Evolutionary conservation across 2,113 vertebrate species (phyloP), one percentile per base, ranked within the genome.

Genomic region (Excalfactoria chinensis): DNA sequence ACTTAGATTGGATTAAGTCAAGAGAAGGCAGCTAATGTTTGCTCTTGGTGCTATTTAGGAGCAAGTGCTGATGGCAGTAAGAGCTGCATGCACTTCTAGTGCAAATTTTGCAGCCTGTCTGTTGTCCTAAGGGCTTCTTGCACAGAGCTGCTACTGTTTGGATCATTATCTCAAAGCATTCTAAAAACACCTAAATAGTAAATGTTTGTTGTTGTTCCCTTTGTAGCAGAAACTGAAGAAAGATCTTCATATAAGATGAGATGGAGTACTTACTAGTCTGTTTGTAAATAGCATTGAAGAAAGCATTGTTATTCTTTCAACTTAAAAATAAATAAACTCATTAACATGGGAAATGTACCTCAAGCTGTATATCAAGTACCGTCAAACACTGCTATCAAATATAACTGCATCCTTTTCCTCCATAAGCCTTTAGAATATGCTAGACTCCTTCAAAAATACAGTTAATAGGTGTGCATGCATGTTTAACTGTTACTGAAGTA

Each of bases 1-100:
- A 1, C 2, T 69, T 70, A 13, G 17, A 6, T 76, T 69, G 43
- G 25, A 34, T 82, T 60, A 81, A 71, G 44, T 53, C 2, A 5
- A 49, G 75, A 63, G 79, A 40, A 70, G 14, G 35, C 53, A 67
- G 32, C 20, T 66, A 53, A 41, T 20, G 15, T 26, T 82, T 62
- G 40, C 13, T 77, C 0, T 37, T 11, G 0, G 0, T 11, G 3
- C 11, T 81, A 0, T 35, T 59, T 32, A 74, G 53, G 26, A 75
- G 14, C 15, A 75, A 40, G 34, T 69, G 74, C 63, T 2, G 0
- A 49, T 78, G 35, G 10, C 21, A 26, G 0, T 40, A 49, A 72
- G n/a, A 74, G 20, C n/a, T 90, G 44, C 41, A 66, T 73, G 34
- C 74, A 23, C 7, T n/a, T 30, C 13, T 90, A 22, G 35, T 72